Evolutionary conservation across 1,140 invertebrate genomes (phyloP), one percentile per base, ranked within the genome.

Genomic region (Andrena cerasifolii): DNA sequence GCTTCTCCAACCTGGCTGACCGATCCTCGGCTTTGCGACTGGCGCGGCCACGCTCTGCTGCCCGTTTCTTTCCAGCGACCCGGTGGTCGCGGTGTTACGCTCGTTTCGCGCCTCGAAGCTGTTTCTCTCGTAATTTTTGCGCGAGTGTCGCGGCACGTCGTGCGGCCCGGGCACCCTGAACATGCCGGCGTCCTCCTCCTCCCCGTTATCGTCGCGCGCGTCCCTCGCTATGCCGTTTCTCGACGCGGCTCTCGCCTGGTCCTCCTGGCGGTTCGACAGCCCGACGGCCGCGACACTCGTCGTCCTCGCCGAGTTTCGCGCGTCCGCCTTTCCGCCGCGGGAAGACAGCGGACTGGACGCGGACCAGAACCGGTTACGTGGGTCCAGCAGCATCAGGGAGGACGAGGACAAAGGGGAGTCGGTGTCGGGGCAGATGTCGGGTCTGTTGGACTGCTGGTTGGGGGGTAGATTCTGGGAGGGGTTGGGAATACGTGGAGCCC

Each of bases 401-500:
- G 88, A 85, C 28, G 89, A 63, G 58, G 83, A n/a, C n/a, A n/a
- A 70, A 8, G 84, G 71, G 40, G 71, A 83, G 6, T 43, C 74
- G 12, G 78, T 31, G 24, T 81, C 71, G 47, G 77, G 67, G 49
- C 67, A 56, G 24, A 78, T 65, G 49, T 81, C 82, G 63, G 71
- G 61, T 74, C 75, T 78, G 47, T 54, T 16, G 63, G 78, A 49
- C 70, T 88, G 73, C 28, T 86, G 82, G 70, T 84, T 54, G 59
- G 81, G 72, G 78, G 79, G 78, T 54, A 85, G 80, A 58, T 88
- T 90, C 82, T 92, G 90, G 74, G 90, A 89, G 53, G 88, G 78
- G 83, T 87, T 91, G 70, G 91, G 91, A 59, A 93, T 90, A 70
- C 91, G 92, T 79, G 93, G 93, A 63, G 92, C 92, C 93, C 93